Base-by-base conservation (phyloP, 2,888 invertebrate genomes). In the Quadriops clusia region DNA sequence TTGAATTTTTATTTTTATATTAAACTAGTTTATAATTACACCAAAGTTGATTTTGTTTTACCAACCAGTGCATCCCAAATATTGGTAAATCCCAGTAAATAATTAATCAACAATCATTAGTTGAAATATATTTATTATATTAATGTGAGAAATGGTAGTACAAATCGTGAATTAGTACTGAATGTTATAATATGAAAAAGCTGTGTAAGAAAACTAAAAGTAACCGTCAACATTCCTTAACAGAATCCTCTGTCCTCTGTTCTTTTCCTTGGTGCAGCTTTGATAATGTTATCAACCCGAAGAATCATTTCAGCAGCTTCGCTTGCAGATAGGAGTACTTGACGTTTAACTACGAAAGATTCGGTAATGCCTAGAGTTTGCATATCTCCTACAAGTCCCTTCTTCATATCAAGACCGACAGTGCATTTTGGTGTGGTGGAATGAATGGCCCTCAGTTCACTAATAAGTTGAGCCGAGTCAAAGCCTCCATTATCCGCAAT, bases 301-400 rank as follows among this genome's bases (percentile, higher is more conserved):
- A 99, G 70, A 49, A 99, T 97, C 87, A 98, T 93, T 65, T 98
- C 97, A 0, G 97, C 95, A 0, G 97, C 97, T 62, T 98, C 98
- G 0, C 90, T 65, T 0, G 95, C 98, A 5, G 94, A 91, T 37
- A 91, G 54, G 31, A 99, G 64, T 27, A 98, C 93, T 61, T 97
- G 95, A 17, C 89, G 72, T 62, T 99, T 99, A 5, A 99, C 97
- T 16, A 86, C 87, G 65, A 81, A 94, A 0, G 97, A 94, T 65
- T 99, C 98, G 0, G 93, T 91, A 46, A 99, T 81, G 24, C 95
- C 97, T 37, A 94, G 64, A 26, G 72, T 69, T 47, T 77, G 77
- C 83, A 99, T 94, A 64, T 94, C 90, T 4, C 78, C 91, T 6
- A 93, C 65, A 49, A 72, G 72, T 3, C 95, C 97, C 24, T 70